Base-by-base conservation (phyloP, 2,797 vertebrate genomes). In the Linurgus olivaceus region DNA sequence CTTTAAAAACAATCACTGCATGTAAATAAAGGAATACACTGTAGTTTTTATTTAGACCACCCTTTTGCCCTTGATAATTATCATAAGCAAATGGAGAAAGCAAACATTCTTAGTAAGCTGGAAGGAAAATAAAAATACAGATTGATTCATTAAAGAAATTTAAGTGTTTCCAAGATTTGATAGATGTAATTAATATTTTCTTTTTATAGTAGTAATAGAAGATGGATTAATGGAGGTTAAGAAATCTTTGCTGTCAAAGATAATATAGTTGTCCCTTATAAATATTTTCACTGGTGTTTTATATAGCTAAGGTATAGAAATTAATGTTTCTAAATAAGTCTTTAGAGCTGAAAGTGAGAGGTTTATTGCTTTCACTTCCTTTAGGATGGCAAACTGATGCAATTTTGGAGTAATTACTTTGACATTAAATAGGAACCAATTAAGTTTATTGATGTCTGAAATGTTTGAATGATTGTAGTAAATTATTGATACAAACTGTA, bases 361-460 rank as follows among this genome's bases (percentile, higher is more conserved):
- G 19, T 92, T 96, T 91, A 91, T 93, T 93, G 78, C 18, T 90
- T 87, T 88, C 31, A 15, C 33, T 89, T 94, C 77, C 38, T 74
- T 35, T 73, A 85, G 47, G 16, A 81, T 88, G 63, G 54, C 83
- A 93, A 95, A 80, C 75, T 72, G 44, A 61, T 89, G 28, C 75
- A 28, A 90, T 95, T 95, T 89, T 91, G 40, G 31, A 73, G 45
- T 86, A 91, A 96, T 95, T 94, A 82, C 17, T 92, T 92, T 79
- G 79, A 93, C 70, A 58, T 92, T 92, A 90, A 96, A 94, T 89
- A 76, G n/a, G n/a, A 87, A 72, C 13, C 11, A 58, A 31, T 45
- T 75, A 90, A 78, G 14, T 86, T 95, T 88, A 92, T 61, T 93
- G 48, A 82, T 66, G 54, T 86, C 55, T 92, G 63, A 92, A 94